Base-by-base conservation (phyloP, 2,113 vertebrate genomes). In the Lonchura striata region DNA sequence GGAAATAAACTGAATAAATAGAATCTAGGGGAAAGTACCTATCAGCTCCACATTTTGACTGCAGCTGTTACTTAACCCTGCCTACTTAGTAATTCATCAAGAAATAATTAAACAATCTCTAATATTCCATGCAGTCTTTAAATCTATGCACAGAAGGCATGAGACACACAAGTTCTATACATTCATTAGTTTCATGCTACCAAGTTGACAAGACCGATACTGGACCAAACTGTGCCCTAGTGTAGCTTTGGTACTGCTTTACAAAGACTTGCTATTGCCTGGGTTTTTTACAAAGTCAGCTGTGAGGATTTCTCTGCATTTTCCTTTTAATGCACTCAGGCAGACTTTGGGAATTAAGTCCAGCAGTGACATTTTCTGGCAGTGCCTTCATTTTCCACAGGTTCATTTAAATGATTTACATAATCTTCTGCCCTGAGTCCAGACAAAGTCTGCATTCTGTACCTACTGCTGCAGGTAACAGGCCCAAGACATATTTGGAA, bases 401-500 rank as follows among this genome's bases (percentile, higher is more conserved):
- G 68, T 64, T 90, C 60, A 35, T 92, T 95, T 96, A 92, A 86
- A 74, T 93, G 60, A 93, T 95, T 96, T 94, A 75, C n/a, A 60
- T 84, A 41, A 31, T 71, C 49, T 74, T 33, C 68, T 82, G 44
- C 41, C 30, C 72, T 72, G 37, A 76, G 46, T 6, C 20, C 56
- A 64, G 82, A 52, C 56, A 64, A 88, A 59, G 52, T 56, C 88
- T 92, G 71, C 24, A 15, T 56, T 86, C 28, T 52, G 21, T 64
- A 83, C 46, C 42, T 63, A n/a, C 23, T 83, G 52, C 56, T 95
- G 64, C 69, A 90, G 60, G 64, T 93, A 90, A 88, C 60, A 68
- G 64, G 23, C 80, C 50, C 85, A 88, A 88, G 87, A 83, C 80
- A 54, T 52, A n/a, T 93, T 86, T 92, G 60, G 28, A 64, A 86